Evolutionary conservation across 37 sponge, comb jelly and placozoan genomes (phyloP).

Genomic region (Theonella swinhoei): DNA sequence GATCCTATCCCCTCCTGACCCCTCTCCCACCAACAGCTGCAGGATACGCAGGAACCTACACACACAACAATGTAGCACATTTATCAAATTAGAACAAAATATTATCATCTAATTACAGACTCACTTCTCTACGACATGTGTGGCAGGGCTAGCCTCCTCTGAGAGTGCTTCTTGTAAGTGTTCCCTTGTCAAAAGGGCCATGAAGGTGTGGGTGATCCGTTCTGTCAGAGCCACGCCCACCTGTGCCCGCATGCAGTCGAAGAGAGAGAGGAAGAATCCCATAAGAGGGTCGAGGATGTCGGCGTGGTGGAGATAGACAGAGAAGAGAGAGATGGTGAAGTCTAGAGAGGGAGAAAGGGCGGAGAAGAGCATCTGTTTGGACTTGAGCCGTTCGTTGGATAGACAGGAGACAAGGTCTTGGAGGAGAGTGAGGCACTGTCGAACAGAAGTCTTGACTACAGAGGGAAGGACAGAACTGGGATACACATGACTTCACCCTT

Average conservation of each 20-base stretch:
- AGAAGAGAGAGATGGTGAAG: conserved; percentile 48
- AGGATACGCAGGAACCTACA: conserved; percentile 76
- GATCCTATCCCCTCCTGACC: conserved; percentile 8
- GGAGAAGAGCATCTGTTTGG: conserved; percentile 61
- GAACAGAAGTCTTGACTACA: conserved; percentile 49
- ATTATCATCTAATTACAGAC: conserved; percentile 7
- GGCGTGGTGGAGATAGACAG: conserved; percentile 36
- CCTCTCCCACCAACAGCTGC: conserved; percentile 41
- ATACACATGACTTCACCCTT: neutral
- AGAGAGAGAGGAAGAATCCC: conserved; percentile 75
- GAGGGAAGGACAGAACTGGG: neutral
- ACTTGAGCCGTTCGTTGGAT: conserved; percentile 48
- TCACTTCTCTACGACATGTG: conserved; percentile 79
- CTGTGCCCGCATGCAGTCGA: conserved; percentile 59
- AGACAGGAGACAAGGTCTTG: conserved; percentile 49
- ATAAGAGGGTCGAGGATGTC: conserved; percentile 68
- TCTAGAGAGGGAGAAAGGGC: conserved; percentile 45
- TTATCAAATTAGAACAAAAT: too few species aligned
- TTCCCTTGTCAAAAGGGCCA: conserved; percentile 71
- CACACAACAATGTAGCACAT: neutral
- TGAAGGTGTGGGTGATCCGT: conserved; percentile 70
- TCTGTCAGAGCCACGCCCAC: conserved; percentile 64
- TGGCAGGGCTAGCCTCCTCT: conserved; percentile 46
- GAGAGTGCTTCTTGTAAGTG: conserved; percentile 56
- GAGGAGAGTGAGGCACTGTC: conserved; percentile 47